Conservation (phyloP, 2,888 invertebrate genomes). For the Stenolophus ochropezus region DNA sequence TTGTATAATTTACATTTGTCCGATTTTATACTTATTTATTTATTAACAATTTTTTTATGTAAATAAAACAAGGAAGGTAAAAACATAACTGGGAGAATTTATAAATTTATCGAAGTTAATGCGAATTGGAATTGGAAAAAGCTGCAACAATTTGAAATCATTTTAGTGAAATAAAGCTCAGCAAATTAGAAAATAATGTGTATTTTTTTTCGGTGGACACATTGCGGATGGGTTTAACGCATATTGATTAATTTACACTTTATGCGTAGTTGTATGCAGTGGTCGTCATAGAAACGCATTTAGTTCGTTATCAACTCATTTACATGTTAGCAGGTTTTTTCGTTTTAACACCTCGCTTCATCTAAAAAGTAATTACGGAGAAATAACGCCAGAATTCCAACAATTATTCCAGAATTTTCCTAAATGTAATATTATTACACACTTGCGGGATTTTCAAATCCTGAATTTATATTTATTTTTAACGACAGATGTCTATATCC, state of each 20-base stretch:
- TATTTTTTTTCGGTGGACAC: neutral
- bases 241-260: slow-evolving; percentile 23
- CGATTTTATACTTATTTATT: no score
- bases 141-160: no score
- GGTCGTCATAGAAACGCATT: slow-evolving; percentile 20
- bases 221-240: neutral
- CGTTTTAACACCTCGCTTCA: slow-evolving; percentile 7
- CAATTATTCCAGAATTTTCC: slow-evolving; percentile 9
- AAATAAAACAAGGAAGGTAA: no score
- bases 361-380: slow-evolving; percentile 37
- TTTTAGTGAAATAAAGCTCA: neutral
- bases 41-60: no score
- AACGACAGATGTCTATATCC: no score
- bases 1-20: no score
- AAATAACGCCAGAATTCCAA: neutral
- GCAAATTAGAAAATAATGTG: neutral
- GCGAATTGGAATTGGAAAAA: no score
- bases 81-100: no score
- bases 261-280: slow-evolving; percentile 13
- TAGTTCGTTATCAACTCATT: slow-evolving; percentile 32
- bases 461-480: neutral
- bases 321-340: slow-evolving; percentile 28
- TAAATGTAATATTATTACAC: neutral
- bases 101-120: no score
- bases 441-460: neutral